Percentiles rank a stretch among this genome's conserved stretches.
phyloP scores from a whole-genome alignment of 53 echinoderm and acorn worm species.

The Arbacia lixula region DNA sequence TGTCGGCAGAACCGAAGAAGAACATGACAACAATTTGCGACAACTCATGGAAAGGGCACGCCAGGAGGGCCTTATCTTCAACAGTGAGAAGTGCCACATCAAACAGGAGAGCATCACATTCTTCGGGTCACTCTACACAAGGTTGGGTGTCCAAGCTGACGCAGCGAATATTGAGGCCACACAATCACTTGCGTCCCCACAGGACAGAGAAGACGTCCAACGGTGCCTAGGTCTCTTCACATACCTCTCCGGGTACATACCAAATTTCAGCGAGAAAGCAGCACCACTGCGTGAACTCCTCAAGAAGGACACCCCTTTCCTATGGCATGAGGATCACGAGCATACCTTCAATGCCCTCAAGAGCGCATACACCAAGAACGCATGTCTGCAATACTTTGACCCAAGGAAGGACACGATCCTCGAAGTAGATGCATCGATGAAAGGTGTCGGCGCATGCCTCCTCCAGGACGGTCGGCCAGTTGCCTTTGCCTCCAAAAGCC shows the following conservation, averaged over 20 bases:
- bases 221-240: too few relatives aligned
- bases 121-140: constrained; percentile 59
- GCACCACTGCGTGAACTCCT: too few relatives aligned
- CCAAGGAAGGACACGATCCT: constrained; percentile 36
- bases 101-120: constrained; percentile 42
- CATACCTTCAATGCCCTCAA: constrained; percentile 2
- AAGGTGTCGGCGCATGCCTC: constrained; percentile 57
- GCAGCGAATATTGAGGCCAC: constrained; percentile 29
- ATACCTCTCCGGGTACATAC: too few relatives aligned
- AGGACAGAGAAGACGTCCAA: too few relatives aligned
- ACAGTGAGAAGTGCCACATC: constrained; percentile 64
- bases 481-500: constrained; percentile 68
- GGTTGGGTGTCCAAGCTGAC: constrained; percentile 28
- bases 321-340: constrained; percentile 49
- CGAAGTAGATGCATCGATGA: constrained; percentile 59
- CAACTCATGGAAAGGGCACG: constrained; percentile 46
- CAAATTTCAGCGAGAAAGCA: too few relatives aligned
- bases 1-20: constrained; percentile 47
- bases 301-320: constrained; percentile 24
- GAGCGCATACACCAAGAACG: not conserved
- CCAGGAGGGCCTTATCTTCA: constrained; percentile 71
- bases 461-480: constrained; percentile 59
- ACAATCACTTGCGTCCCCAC: too few relatives aligned
- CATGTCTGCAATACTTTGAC: constrained; percentile 53
- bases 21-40: constrained; percentile 51